Evolutionary conservation across 2,888 invertebrate species (phyloP), one percentile per base, ranked within the genome.

Genomic region (Cheilosia variabilis): DNA sequence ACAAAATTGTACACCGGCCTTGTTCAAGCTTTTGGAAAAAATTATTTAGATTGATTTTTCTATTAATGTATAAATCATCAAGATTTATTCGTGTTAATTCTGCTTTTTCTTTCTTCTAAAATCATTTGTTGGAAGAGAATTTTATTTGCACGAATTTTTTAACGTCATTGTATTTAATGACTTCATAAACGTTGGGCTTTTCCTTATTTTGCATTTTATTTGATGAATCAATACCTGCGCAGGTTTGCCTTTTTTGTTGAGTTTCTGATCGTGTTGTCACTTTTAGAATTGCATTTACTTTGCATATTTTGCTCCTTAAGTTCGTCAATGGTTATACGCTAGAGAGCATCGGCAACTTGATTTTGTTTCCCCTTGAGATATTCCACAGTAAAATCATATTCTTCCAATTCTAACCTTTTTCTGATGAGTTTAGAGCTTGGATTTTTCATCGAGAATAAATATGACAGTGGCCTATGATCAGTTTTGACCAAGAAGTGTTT

Each of bases 391-490:
- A 88, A 89, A 31, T 88, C 84, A 52, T 88, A 88, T 76, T 88
- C 88, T 41, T 87, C 82, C 24, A 90, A 68, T 17, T 87, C 83
- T 22, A 89, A 71, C 53, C 89, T 78, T 78, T 88, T 89, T 83
- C 88, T 88, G 15, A 87, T 88, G 43, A 89, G 66, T 78, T 88
- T 88, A 19, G 88, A 88, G 3, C 82, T 77, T 0, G 89, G 88
- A 76, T 89, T 88, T 69, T 80, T 84, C 75, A 88, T 82, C 22
- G 87, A 76, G 27, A 88, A 89, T 45, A 89, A 72, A 68, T 88
- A 89, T 19, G 87, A 52, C 15, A 89, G 73, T 2, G 89, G 88
- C 60, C 87, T 79, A 68, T 89, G 89, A 55, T 89, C 88, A 6
- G 87, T 87, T 50, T 65, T 81, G 5, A 88, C 87, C 2, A 52